Conservation (phyloP, 2,888 invertebrate species). For the Antitype chi region DNA sequence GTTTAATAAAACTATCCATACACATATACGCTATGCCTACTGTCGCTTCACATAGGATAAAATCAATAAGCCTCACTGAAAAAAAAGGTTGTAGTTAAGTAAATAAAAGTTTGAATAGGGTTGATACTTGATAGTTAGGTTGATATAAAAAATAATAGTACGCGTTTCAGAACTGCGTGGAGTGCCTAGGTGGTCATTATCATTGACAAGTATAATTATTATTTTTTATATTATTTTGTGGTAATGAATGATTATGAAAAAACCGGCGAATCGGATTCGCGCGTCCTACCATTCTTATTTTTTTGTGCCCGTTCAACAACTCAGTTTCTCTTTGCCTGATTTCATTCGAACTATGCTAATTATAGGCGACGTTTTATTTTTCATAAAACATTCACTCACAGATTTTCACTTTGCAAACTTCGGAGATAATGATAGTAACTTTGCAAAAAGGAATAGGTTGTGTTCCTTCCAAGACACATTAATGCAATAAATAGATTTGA, state of each 20-base stretch:
- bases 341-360: neutral
- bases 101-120: neutral
- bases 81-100: constrained; percentile 23
- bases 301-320: neutral
- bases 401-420: neutral
- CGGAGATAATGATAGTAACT: neutral
- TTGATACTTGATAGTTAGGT: neutral
- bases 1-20: constrained; percentile 84
- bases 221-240: neutral
- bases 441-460: neutral
- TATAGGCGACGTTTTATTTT: neutral
- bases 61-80: constrained; percentile 79
- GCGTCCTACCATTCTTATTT: neutral
- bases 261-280: neutral
- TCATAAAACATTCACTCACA: neutral
- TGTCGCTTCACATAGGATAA: constrained; percentile 73
- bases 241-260: neutral
- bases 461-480: no score
- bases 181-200: neutral
- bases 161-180: neutral
- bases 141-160: neutral
- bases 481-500: no score
- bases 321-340: neutral
- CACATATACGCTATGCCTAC: constrained; percentile 82
- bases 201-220: neutral